Conservation (phyloP, 2,797 vertebrate genomes). For the Anableps anableps region DNA sequence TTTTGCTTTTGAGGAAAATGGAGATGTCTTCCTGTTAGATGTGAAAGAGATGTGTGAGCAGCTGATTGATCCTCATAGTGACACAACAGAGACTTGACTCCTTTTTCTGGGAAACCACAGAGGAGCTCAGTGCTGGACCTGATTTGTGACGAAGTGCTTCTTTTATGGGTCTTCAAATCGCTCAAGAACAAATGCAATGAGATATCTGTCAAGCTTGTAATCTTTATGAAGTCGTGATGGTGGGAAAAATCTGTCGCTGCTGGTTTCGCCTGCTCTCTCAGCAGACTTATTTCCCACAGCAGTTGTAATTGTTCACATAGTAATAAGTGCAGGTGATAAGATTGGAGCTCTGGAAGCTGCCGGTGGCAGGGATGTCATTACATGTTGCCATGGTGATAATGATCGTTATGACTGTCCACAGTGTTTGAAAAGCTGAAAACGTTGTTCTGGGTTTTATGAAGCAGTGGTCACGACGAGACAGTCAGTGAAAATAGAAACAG, state of each 20-base stretch:
- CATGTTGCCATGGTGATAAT: constrained; percentile 34
- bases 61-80: constrained; percentile 34
- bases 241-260: constrained; percentile 38
- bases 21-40: not conserved
- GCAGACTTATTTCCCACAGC: constrained; percentile 59
- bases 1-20: not conserved
- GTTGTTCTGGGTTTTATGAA: constrained; percentile 8
- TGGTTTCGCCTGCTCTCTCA: constrained; percentile 51
- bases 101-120: constrained; percentile 24
- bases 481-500: not conserved
- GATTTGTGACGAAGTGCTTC: not conserved
- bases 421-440: constrained; percentile 2
- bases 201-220: constrained; percentile 46
- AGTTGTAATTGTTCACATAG: constrained; percentile 57
- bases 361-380: constrained; percentile 49
- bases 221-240: constrained; percentile 57
- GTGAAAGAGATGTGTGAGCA: constrained; percentile 6
- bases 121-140: not conserved
- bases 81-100: constrained; percentile 14
- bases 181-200: constrained; percentile 31
- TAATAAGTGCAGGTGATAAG: constrained; percentile 56
- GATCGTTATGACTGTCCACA: constrained; percentile 34
- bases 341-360: constrained; percentile 28
- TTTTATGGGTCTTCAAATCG: constrained; percentile 24
- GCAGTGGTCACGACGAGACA: not conserved